These are phyloP conservation scores for Vicugna pacos DNA, from an alignment of 2,113 vertebrate species.

Conservation along the genomic window DNA sequence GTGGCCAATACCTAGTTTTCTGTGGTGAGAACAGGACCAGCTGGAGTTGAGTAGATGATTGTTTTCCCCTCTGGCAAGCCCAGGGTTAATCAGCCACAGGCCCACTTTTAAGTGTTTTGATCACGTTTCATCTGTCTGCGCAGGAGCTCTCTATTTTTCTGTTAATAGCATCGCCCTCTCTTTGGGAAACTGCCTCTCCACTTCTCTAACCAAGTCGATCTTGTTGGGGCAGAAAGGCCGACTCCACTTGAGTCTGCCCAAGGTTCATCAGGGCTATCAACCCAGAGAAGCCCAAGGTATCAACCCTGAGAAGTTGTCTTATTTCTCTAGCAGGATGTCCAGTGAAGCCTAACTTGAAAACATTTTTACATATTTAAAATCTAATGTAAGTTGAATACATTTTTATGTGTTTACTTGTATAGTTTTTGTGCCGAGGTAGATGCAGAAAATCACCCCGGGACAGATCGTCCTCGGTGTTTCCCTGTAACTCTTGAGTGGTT, in stretches of 20 bases:
- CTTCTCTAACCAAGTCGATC: neutral
- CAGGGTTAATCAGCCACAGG: neutral
- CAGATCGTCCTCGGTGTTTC: neutral
- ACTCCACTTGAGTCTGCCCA: neutral
- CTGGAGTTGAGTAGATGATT: neutral
- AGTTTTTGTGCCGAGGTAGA: neutral
- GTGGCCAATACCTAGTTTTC: neutral
- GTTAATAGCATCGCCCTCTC: neutral
- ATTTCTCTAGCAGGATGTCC: neutral
- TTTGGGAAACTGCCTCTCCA: neutral
- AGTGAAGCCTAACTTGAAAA: neutral
- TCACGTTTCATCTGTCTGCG: neutral
- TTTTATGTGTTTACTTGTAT: neutral
- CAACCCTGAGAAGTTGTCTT: neutral
- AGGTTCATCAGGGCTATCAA: neutral
- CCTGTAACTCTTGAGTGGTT: neutral
- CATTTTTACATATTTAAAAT: neutral
- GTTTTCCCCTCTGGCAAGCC: neutral
- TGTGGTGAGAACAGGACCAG: neutral
- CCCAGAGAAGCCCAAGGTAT: no score
- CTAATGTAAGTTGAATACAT: neutral
- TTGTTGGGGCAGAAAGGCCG: neutral
- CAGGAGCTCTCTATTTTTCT: neutral
- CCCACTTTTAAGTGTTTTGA: neutral
- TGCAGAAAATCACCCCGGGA: neutral